Base-by-base conservation (phyloP, 2,113 vertebrate species). In the Hystrix cristata region DNA sequence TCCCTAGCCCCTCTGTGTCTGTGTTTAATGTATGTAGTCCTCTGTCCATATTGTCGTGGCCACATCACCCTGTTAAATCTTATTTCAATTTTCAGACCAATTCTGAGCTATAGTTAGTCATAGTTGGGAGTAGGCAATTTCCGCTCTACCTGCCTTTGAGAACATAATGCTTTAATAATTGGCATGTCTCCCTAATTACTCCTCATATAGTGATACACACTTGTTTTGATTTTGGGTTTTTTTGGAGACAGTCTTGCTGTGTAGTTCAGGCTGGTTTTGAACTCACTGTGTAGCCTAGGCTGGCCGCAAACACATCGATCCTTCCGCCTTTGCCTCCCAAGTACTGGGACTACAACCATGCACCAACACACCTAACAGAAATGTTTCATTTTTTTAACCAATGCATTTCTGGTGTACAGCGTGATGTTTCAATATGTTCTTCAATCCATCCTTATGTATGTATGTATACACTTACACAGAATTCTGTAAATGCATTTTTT, bases 111-210 rank as follows among this genome's bases (percentile, higher is more conserved):
- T 71, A 72, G 8, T 53, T 11, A 55, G 8, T 86, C 65, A 29
- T 5, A 65, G 15, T 43, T 67, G 15, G 67, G 69, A 84, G 3
- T 51, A 23, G n/a, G 18, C 86, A 25, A 13, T 43, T 51, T 13
- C 27, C 82, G 29, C 46, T 67, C 27, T 79, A 9, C 55, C 55
- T 83, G 2, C 60, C 43, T 55, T 86, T 80, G 62, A 86, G 29
- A 13, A 65, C 55, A 67, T 67, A 67, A 69, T 88, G 48, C 71
- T 86, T 83, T 83, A 81, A 91, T 84, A 53, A 15, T 93, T 86
- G 72, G 18, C 6, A 14, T 67, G 25, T 64, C 55, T 43, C 23
- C 31, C 59, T 82, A 10, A 46, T 90, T 21, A 74, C 74, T 31
- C 34, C 34, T 69, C 16, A 71, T 31, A 13, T 34, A 51, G 27